Evolutionary conservation across 1,140 invertebrate genomes (phyloP).

Genomic region (Cherax destructor): DNA sequence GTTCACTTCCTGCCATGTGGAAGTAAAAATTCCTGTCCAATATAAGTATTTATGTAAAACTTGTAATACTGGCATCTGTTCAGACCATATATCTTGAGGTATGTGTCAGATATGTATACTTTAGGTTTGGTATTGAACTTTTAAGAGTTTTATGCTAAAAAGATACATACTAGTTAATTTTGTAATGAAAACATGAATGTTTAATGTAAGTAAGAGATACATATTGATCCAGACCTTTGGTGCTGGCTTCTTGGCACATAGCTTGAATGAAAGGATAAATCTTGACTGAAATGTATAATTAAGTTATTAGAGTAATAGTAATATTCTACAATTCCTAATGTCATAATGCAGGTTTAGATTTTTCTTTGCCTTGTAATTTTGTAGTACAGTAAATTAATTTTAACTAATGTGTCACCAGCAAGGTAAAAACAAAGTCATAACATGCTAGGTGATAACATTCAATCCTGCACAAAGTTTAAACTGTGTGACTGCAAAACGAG

Average conservation of each 20-base stretch:
- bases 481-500: not conserved
- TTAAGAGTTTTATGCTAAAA: not conserved
- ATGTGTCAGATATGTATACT: not conserved
- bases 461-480: not conserved
- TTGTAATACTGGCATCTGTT: not conserved
- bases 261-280: not conserved
- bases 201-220: not conserved
- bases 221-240: not conserved
- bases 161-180: not conserved
- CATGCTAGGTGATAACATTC: not conserved
- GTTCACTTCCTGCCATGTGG: not conserved
- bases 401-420: not conserved
- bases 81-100: not conserved
- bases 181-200: not conserved
- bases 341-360: slow-evolving; percentile 8
- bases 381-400: not conserved
- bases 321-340: slow-evolving; percentile 6
- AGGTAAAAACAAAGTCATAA: not conserved
- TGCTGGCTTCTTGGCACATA: not conserved
- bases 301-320: slow-evolving; percentile 2
- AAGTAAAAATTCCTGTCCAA: not conserved
- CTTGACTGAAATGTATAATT: not conserved
- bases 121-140: not conserved
- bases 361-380: slow-evolving; percentile 12
- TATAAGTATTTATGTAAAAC: not conserved